Percentiles rank a stretch among this genome's conserved stretches.
These are phyloP conservation scores for Halesus radiatus DNA, from an alignment of 1,140 invertebrate genomes.

Conservation along the genomic window DNA sequence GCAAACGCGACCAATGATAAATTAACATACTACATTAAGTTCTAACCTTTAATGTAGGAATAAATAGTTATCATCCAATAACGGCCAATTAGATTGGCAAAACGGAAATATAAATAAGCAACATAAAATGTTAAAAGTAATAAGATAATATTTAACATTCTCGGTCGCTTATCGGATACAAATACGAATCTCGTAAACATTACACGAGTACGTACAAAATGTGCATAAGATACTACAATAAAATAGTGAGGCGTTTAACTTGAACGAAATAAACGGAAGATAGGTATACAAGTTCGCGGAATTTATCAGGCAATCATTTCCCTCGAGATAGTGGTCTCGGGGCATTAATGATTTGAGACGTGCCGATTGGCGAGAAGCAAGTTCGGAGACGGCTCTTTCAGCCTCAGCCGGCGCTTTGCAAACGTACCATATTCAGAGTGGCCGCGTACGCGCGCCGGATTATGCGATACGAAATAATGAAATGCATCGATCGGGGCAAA, in stretches of 20 bases:
- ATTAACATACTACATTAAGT: too few relatives aligned
- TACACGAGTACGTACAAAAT: not conserved
- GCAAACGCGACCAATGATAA: too few relatives aligned
- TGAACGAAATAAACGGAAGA: not conserved
- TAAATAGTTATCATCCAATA: too few relatives aligned
- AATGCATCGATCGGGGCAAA: not conserved
- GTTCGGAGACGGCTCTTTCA: not conserved
- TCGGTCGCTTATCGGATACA: not conserved
- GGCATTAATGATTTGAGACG: not conserved
- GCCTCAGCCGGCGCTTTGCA: not conserved
- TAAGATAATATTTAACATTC: too few relatives aligned
- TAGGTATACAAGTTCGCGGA: not conserved
- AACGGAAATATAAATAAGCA: too few relatives aligned
- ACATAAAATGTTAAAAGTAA: too few relatives aligned
- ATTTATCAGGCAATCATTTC: not conserved
- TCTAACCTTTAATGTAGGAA: too few relatives aligned
- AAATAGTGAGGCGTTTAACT: slow-evolving; percentile 1
- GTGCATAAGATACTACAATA: not conserved
- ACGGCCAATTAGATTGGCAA: too few relatives aligned
- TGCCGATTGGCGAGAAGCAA: not conserved
- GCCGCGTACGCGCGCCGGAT: not conserved
- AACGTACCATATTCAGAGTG: slow-evolving; percentile 9
- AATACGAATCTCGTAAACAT: not conserved
- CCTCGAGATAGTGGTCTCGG: not conserved
- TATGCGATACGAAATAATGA: too few relatives aligned